These are phyloP conservation scores for Lepus americanus DNA, from an alignment of 2,113 vertebrate species.

Conservation along the genomic window DNA sequence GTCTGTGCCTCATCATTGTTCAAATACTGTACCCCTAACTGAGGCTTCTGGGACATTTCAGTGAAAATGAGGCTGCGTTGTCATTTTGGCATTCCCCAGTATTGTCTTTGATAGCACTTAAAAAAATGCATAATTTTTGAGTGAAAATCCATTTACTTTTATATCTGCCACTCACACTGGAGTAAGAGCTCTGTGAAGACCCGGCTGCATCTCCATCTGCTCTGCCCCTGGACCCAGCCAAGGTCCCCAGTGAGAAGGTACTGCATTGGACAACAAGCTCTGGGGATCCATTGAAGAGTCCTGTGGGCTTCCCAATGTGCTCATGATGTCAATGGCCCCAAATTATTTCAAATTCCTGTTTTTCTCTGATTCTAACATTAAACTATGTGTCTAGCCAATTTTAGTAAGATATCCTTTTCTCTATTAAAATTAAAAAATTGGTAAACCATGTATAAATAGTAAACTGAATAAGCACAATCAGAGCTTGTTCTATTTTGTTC, in stretches of 20 bases:
- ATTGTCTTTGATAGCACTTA: neutral
- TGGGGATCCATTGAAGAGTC: accelerated
- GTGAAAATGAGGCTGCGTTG: neutral
- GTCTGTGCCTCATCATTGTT: accelerated
- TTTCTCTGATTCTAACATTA: neutral
- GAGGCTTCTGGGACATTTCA: neutral
- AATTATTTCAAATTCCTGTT: neutral
- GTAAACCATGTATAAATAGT: neutral
- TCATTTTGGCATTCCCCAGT: too few relatives aligned
- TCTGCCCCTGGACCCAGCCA: accelerated
- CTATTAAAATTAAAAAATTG: neutral
- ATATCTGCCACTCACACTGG: neutral
- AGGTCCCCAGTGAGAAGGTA: accelerated
- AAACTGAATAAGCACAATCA: neutral
- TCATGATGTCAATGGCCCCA: neutral
- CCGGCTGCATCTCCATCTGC: accelerated
- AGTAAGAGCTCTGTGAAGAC: neutral
- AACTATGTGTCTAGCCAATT: neutral
- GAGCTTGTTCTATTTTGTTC: neutral
- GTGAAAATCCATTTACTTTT: neutral
- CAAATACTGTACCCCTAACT: too few relatives aligned
- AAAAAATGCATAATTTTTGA: neutral
- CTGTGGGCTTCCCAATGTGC: neutral
- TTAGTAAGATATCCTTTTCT: neutral
- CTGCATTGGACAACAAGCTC: accelerated